A percentile compares a stretch with the other conserved stretches of the same genome.
These are phyloP conservation scores for Geotrupes spiniger DNA, from an alignment of 2,888 invertebrate species.

Conservation along the genomic window DNA sequence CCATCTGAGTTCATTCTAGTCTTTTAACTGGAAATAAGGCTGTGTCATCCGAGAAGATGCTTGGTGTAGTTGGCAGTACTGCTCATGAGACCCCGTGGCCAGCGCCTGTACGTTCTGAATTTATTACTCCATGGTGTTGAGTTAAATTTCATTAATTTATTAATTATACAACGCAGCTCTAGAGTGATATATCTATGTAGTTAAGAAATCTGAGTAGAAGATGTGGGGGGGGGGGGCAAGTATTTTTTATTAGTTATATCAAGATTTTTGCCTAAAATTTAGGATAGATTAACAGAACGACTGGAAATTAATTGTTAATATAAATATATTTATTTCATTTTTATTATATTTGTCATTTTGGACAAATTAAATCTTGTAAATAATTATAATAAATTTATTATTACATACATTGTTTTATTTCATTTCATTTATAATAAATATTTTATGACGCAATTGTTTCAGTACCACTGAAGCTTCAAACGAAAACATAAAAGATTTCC, in stretches of 20 bases:
- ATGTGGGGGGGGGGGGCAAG: conserved; percentile 18
- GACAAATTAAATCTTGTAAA: conserved; percentile 19
- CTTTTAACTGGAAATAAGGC: conserved; percentile 45
- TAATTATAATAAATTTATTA: conserved; percentile 20
- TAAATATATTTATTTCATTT: conserved; percentile 22
- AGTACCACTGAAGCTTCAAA: too few relatives aligned
- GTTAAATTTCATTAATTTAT: conserved; percentile 10
- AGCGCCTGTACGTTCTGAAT: conserved; percentile 8
- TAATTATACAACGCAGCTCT: conserved; percentile 21
- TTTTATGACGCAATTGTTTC: too few relatives aligned
- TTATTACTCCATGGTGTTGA: conserved; percentile 8
- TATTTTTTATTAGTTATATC: conserved; percentile 20
- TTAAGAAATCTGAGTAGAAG: conserved; percentile 14
- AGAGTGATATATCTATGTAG: conserved; percentile 18
- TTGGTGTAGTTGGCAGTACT: conserved; percentile 30
- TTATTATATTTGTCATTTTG: conserved; percentile 22
- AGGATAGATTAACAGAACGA: conserved; percentile 11
- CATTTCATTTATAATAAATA: too few relatives aligned
- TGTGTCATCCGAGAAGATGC: conserved; percentile 47
- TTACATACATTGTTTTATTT: conserved; percentile 6
- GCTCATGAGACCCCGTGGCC: conserved; percentile 18
- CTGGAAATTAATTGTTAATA: conserved; percentile 16
- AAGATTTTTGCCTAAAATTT: conserved; percentile 12
- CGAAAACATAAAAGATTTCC: too few relatives aligned
- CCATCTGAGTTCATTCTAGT: conserved; percentile 37